Evolutionary conservation across 2,888 invertebrate species (phyloP).

Genomic region (Caenorhabditis parvicauda): DNA sequence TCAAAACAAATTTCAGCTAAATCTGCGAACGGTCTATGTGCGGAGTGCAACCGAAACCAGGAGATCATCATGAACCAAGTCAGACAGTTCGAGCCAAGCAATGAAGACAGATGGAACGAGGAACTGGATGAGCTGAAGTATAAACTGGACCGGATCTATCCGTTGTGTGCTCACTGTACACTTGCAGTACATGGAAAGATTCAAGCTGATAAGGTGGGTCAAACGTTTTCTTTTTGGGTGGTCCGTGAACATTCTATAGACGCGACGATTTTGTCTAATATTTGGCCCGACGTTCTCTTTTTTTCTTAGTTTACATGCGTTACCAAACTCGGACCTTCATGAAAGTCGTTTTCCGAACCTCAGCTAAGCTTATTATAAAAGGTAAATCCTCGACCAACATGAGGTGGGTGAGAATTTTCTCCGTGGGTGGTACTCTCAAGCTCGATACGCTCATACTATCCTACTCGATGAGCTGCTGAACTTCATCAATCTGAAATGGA

Average conservation of each 20-base stretch:
- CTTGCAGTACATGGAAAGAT: slow-evolving; percentile 39
- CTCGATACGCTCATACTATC: too few species aligned
- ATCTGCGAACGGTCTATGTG: slow-evolving; percentile 37
- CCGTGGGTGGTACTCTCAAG: too few species aligned
- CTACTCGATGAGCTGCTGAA: too few species aligned
- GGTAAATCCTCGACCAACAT: too few species aligned
- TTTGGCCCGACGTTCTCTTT: not conserved
- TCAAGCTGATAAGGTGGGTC: slow-evolving; percentile 24
- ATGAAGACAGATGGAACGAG: slow-evolving; percentile 43
- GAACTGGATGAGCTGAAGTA: slow-evolving; percentile 40
- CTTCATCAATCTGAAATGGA: too few species aligned
- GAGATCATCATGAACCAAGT: slow-evolving; percentile 31
- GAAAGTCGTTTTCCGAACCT: too few species aligned
- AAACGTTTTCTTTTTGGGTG: not conserved
- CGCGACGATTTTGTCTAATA: not conserved
- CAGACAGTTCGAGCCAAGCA: slow-evolving; percentile 35
- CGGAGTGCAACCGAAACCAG: slow-evolving; percentile 37
- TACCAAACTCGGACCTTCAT: too few species aligned
- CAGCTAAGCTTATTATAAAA: too few species aligned
- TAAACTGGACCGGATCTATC: slow-evolving; percentile 36
- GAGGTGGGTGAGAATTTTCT: too few species aligned
- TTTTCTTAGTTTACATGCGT: not conserved
- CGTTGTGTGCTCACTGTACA: slow-evolving; percentile 40
- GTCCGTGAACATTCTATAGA: too few species aligned
- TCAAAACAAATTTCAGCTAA: slow-evolving; percentile 4